A percentile compares a stretch with the other conserved stretches of the same genome.
Conservation (phyloP, 1,140 invertebrate species). For the Aethina tumida region DNA sequence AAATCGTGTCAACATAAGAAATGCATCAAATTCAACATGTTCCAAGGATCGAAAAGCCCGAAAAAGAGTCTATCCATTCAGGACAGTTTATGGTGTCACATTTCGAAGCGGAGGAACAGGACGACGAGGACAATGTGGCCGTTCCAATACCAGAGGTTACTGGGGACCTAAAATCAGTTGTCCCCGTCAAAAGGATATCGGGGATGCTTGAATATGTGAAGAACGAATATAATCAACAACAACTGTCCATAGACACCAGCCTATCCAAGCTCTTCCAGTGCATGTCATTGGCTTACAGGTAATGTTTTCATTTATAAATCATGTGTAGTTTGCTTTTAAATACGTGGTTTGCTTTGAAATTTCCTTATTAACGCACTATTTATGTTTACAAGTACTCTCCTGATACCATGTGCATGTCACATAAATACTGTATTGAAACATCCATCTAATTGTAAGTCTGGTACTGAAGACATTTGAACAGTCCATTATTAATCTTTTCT, state of each 20-base stretch:
- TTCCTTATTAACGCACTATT: too few relatives aligned
- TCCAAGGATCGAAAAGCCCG: conserved; percentile 15
- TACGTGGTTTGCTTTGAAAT: too few relatives aligned
- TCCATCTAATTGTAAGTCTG: too few relatives aligned
- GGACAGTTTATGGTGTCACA: conserved; percentile 98
- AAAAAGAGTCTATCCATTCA: conserved; percentile 79
- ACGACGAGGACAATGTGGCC: conserved; percentile 73
- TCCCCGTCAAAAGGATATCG: conserved; percentile 16
- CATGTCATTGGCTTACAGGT: conserved; percentile 96
- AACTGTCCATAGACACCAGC: conserved; percentile 83
- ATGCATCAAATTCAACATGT: conserved; percentile 20
- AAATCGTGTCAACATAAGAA: conserved; percentile 13
- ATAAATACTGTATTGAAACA: too few relatives aligned
- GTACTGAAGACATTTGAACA: too few relatives aligned
- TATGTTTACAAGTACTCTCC: too few relatives aligned
- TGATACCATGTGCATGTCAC: too few relatives aligned
- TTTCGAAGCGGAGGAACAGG: conserved; percentile 86
- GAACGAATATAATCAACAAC: conserved; percentile 38
- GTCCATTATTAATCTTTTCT: too few relatives aligned
- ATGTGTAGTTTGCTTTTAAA: conserved; percentile 5
- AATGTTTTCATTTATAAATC: conserved; percentile 5
- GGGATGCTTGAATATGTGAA: conserved; percentile 9
- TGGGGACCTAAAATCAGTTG: conserved; percentile 15
- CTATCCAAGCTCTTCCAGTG: conserved; percentile 92
- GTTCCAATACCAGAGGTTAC: conserved; percentile 63